phyloP scores from a whole-genome alignment of 2,113 vertebrate species.

The Neogobius melanostomus region DNA sequence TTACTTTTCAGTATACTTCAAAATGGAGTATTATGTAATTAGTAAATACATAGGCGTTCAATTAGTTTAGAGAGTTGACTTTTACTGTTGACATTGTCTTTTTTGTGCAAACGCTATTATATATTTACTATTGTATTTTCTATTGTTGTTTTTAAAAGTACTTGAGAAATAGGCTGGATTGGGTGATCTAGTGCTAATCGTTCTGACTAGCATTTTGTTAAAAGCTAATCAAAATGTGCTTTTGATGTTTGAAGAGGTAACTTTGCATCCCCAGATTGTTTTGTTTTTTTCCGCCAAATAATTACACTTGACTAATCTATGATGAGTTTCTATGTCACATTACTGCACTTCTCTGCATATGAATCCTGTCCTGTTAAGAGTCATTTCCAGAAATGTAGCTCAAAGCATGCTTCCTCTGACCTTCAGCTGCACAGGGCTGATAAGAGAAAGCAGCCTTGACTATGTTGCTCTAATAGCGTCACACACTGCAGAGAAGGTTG shows the following conservation, averaged over 20 bases:
- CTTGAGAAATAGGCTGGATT: too few species aligned
- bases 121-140: too few species aligned
- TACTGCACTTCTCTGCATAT: not conserved
- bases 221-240: too few species aligned
- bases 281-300: not conserved
- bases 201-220: too few species aligned
- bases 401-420: not conserved
- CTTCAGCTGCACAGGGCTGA: not conserved
- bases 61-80: too few species aligned
- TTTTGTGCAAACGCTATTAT: too few species aligned
- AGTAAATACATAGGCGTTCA: too few species aligned
- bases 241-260: too few species aligned
- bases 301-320: not conserved
- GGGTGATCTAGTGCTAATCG: too few species aligned
- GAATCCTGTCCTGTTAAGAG: not conserved
- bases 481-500: constrained; percentile 11
- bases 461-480: constrained; percentile 3
- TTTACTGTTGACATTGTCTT: too few species aligned
- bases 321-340: not conserved
- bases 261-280: not conserved
- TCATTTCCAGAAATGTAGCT: not conserved
- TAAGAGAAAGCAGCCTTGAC: not conserved
- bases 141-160: too few species aligned
- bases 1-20: not conserved
- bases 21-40: too few species aligned